Evolutionary conservation across 2,888 invertebrate genomes (phyloP).

Genomic region (Elysia crispata): DNA sequence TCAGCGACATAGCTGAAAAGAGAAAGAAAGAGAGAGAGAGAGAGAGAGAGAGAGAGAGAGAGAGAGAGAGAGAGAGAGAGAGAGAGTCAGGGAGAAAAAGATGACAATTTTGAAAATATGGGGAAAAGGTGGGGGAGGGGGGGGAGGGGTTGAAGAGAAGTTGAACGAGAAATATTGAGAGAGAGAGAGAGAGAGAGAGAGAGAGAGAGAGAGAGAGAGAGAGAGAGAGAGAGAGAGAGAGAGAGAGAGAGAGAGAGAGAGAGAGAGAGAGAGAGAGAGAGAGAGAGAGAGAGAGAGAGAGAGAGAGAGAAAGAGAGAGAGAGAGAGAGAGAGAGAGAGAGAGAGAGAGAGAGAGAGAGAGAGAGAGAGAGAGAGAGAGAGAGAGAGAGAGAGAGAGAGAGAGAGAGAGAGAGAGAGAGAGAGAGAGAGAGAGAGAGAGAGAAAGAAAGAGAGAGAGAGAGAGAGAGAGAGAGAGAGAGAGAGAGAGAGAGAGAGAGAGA

Average conservation of each 20-base stretch:
- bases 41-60: background rate
- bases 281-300: constrained; percentile 28
- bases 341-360: constrained; percentile 31
- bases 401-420: background rate
- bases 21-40: constrained; percentile 12
- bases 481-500: background rate
- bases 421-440: background rate
- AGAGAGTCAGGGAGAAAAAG: background rate
- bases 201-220: too few species aligned
- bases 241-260: too few species aligned
- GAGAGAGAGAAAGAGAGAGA: background rate
- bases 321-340: background rate
- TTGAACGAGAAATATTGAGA: too few species aligned
- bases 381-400: background rate
- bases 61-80: background rate
- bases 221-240: too few species aligned
- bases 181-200: too few species aligned
- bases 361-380: background rate
- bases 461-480: background rate
- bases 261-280: too few species aligned
- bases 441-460: background rate
- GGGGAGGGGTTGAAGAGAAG: too few species aligned
- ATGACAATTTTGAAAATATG: too few species aligned
- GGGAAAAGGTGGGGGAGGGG: too few species aligned
- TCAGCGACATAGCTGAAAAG: too few species aligned